phyloP scores from a whole-genome alignment of 1,140 invertebrate genomes.

The Drosophila triauraria region DNA sequence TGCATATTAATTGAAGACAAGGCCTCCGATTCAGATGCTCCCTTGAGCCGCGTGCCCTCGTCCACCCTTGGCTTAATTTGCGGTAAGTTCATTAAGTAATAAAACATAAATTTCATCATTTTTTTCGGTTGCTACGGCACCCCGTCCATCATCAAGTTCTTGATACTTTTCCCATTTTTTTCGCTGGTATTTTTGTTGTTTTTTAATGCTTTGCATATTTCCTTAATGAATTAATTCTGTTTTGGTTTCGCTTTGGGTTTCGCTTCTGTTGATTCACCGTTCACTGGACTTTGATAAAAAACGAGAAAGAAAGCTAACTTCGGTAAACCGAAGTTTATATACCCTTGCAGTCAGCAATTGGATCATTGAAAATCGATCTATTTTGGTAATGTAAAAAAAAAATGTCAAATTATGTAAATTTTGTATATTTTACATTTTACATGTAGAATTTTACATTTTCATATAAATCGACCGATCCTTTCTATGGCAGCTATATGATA shows the following conservation, averaged over 20 bases:
- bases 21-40: conserved; percentile 25
- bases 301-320: no score
- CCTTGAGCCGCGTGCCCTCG: conserved; percentile 16
- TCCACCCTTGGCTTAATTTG: conserved; percentile 78
- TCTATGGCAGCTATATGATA: no score
- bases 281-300: conserved; percentile 74
- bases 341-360: no score
- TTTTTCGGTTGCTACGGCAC: conserved; percentile 27
- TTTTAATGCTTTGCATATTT: conserved; percentile 80
- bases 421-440: no score
- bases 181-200: conserved; percentile 41
- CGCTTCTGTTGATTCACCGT: conserved; percentile 82
- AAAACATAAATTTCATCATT: conserved; percentile 80
- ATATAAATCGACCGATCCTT: no score
- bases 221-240: conserved; percentile 84
- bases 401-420: no score
- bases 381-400: no score
- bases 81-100: conserved; percentile 84
- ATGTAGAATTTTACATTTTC: no score
- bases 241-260: conserved; percentile 74
- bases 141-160: conserved; percentile 55
- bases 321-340: no score
- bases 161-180: conserved; percentile 49
- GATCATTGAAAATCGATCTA: no score
- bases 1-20: conserved; percentile 81